These are phyloP conservation scores for Nasua narica DNA, from an alignment of 2,797 vertebrate species.

Conservation along the genomic window DNA sequence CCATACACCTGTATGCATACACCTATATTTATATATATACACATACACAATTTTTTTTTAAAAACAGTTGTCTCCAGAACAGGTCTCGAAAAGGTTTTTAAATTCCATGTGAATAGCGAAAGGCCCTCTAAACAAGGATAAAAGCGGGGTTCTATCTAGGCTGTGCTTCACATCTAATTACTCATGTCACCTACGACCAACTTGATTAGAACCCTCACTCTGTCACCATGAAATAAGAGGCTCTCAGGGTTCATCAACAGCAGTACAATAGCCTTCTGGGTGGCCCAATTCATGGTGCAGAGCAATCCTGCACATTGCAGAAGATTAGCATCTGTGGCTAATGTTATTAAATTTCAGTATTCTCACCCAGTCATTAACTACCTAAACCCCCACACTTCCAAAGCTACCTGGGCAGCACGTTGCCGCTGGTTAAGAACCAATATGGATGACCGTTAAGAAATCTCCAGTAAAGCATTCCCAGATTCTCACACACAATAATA, in stretches of 20 bases:
- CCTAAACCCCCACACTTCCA: not conserved
- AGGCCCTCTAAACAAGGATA: not conserved
- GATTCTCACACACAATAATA: not conserved
- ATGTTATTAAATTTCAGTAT: not conserved
- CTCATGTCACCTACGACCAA: not conserved
- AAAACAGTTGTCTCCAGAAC: not conserved
- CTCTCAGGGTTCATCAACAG: not conserved
- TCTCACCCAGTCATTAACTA: not conserved
- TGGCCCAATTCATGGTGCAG: not conserved
- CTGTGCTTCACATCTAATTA: not conserved
- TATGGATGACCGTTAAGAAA: not conserved
- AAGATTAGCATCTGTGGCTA: not conserved
- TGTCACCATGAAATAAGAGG: not conserved
- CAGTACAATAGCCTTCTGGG: not conserved
- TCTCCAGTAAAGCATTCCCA: not conserved
- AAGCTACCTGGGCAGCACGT: not conserved
- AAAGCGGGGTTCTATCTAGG: not conserved
- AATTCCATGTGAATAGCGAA: not conserved
- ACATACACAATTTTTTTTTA: not conserved
- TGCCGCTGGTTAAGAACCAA: not conserved
- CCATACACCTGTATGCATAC: accelerated
- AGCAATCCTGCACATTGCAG: not conserved
- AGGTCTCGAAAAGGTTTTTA: not conserved
- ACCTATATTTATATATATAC: not conserved
- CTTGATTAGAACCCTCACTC: not conserved